Conservation (phyloP, 1,140 invertebrate species). For the Cylas formicarius region DNA sequence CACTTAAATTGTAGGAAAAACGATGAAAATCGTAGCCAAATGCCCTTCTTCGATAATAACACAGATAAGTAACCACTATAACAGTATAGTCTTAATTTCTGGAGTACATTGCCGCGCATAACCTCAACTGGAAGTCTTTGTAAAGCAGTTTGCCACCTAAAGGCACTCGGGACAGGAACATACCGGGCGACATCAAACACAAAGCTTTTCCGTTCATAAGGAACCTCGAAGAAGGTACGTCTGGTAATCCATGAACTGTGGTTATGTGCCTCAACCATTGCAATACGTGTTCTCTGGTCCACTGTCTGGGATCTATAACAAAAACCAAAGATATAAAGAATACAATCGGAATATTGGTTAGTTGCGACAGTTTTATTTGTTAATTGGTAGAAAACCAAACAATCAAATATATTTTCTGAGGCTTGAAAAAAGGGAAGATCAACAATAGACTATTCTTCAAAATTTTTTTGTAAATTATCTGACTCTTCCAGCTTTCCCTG, state of each 20-base stretch:
- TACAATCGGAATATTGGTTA: constrained; percentile 3
- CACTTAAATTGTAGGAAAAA: background rate
- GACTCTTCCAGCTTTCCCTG: too few species aligned
- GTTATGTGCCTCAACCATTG: constrained; percentile 56
- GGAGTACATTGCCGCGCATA: constrained; percentile 33
- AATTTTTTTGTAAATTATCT: too few species aligned
- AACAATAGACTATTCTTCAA: too few species aligned
- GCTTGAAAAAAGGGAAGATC: too few species aligned
- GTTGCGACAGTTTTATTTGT: too few species aligned
- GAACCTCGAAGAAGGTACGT: constrained; percentile 53
- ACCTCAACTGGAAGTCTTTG: constrained; percentile 42
- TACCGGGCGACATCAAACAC: constrained; percentile 64
- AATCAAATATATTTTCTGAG: too few species aligned
- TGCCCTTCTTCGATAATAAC: too few species aligned
- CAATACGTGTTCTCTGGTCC: constrained; percentile 59
- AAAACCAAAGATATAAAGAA: constrained; percentile 16
- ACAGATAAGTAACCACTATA: background rate
- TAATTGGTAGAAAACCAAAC: too few species aligned
- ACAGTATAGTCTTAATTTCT: constrained; percentile 15
- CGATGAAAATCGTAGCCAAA: too few species aligned
- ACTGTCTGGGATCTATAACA: constrained; percentile 57
- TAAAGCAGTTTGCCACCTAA: constrained; percentile 60
- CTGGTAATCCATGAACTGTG: constrained; percentile 51
- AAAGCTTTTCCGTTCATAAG: constrained; percentile 73
- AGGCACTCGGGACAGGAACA: constrained; percentile 65